A percentile compares a stretch with the other conserved stretches of the same genome.
Evolutionary conservation across 2,888 invertebrate genomes (phyloP).

Genomic region (Clitarchus hookeri): DNA sequence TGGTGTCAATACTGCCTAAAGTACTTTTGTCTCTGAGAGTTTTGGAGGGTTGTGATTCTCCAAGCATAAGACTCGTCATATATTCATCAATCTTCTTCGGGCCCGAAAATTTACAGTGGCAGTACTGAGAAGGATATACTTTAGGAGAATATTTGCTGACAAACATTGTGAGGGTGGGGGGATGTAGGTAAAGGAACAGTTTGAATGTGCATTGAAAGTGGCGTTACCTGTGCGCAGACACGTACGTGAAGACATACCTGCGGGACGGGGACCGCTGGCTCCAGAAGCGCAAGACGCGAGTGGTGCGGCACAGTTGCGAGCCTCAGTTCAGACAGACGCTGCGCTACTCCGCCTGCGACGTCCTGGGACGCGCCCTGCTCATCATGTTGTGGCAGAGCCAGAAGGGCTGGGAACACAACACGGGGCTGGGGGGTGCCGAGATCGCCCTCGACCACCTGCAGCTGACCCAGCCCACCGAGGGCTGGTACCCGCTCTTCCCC

Average conservation of each 20-base stretch:
- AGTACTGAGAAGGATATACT: too few relatives aligned
- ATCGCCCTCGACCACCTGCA: constrained; percentile 81
- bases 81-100: too few relatives aligned
- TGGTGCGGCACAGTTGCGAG: constrained; percentile 78
- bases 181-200: too few relatives aligned
- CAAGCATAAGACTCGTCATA: too few relatives aligned
- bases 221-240: constrained; percentile 69
- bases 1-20: too few relatives aligned
- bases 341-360: constrained; percentile 68
- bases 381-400: constrained; percentile 94
- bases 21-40: too few relatives aligned
- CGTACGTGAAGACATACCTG: constrained; percentile 92
- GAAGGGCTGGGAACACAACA: constrained; percentile 85
- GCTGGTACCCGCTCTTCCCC: constrained; percentile 92
- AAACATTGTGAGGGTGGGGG: too few relatives aligned
- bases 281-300: constrained; percentile 89
- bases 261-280: constrained; percentile 87
- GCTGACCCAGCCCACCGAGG: constrained; percentile 77
- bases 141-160: too few relatives aligned
- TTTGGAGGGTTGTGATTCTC: too few relatives aligned
- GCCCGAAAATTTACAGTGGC: too few relatives aligned
- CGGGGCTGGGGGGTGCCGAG: constrained; percentile 80
- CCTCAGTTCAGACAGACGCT: constrained; percentile 88
- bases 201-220: too few relatives aligned
- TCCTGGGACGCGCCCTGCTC: constrained; percentile 71